A percentile compares a stretch with the other conserved stretches of the same genome.
Evolutionary conservation across 1,140 invertebrate species (phyloP).

Genomic region (Patella vulgata): DNA sequence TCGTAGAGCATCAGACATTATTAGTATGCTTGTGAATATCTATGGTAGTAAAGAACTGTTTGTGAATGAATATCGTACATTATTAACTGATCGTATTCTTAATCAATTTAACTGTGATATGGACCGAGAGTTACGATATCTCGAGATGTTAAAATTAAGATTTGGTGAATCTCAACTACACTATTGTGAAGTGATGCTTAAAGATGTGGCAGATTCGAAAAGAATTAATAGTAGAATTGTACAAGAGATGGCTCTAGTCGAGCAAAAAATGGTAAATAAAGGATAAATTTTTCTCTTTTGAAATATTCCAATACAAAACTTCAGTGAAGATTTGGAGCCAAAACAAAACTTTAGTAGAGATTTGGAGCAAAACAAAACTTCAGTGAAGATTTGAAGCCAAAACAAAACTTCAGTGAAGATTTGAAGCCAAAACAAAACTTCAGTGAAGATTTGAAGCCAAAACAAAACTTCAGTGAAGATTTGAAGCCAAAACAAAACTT

Average conservation of each 20-base stretch:
- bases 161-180: constrained; percentile 97
- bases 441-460: no score
- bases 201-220: constrained; percentile 87
- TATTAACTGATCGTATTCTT: constrained; percentile 91
- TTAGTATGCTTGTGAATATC: constrained; percentile 97
- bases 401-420: no score
- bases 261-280: constrained; percentile 33
- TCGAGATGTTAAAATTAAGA: constrained; percentile 92
- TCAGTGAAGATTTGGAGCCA: no score
- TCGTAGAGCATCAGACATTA: constrained; percentile 84
- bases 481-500: no score
- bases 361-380: no score
- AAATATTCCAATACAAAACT: no score
- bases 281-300: constrained; percentile 8
- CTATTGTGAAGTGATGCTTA: constrained; percentile 99
- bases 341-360: no score
- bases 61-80: constrained; percentile 96
- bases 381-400: no score
- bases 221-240: constrained; percentile 88
- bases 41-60: constrained; percentile 99
- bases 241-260: constrained; percentile 63
- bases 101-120: constrained; percentile 81
- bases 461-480: no score
- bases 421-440: no score
- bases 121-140: constrained; percentile 88